phyloP scores from a whole-genome alignment of 2,888 invertebrate genomes.

The Cynaeus angustus region DNA sequence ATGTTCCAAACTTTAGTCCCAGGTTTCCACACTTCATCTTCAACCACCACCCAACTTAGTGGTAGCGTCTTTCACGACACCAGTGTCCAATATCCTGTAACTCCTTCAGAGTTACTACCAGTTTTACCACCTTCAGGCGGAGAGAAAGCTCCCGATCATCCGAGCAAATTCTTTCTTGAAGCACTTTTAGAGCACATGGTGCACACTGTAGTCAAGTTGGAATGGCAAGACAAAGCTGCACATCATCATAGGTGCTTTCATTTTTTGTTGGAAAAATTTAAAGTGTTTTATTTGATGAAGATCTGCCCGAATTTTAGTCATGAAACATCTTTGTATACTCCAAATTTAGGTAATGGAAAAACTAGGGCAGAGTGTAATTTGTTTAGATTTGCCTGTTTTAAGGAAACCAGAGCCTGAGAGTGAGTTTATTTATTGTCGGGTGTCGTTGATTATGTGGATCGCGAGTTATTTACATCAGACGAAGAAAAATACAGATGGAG shows the following conservation, averaged over 20 bases:
- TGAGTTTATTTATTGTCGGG: slow-evolving; percentile 83
- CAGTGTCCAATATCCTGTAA: slow-evolving; percentile 82
- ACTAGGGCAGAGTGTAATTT: neutral
- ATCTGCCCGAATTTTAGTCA: slow-evolving; percentile 91
- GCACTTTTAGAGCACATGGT: slow-evolving; percentile 93
- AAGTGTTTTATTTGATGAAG: slow-evolving; percentile 89
- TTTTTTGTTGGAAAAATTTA: slow-evolving; percentile 93
- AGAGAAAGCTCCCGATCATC: slow-evolving; percentile 85
- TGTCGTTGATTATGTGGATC: slow-evolving; percentile 92
- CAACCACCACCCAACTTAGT: slow-evolving; percentile 64
- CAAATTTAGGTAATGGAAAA: slow-evolving; percentile 79
- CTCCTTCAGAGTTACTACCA: slow-evolving; percentile 85
- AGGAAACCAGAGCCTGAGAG: slow-evolving; percentile 83
- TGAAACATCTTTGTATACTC: slow-evolving; percentile 87
- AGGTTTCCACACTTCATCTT: slow-evolving; percentile 81
- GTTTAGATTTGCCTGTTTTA: slow-evolving; percentile 81
- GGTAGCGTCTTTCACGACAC: slow-evolving; percentile 81
- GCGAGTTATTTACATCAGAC: slow-evolving; percentile 88
- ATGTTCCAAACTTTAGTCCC: slow-evolving; percentile 95
- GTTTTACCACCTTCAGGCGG: slow-evolving; percentile 87
- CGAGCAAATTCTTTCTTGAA: slow-evolving; percentile 86
- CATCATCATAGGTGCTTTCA: slow-evolving; percentile 90
- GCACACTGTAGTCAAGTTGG: slow-evolving; percentile 89
- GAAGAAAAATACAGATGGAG: slow-evolving; percentile 73
- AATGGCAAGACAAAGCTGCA: slow-evolving; percentile 90